phyloP scores from a whole-genome alignment of 2,113 vertebrate species.

The Neofelis nebulosa region DNA sequence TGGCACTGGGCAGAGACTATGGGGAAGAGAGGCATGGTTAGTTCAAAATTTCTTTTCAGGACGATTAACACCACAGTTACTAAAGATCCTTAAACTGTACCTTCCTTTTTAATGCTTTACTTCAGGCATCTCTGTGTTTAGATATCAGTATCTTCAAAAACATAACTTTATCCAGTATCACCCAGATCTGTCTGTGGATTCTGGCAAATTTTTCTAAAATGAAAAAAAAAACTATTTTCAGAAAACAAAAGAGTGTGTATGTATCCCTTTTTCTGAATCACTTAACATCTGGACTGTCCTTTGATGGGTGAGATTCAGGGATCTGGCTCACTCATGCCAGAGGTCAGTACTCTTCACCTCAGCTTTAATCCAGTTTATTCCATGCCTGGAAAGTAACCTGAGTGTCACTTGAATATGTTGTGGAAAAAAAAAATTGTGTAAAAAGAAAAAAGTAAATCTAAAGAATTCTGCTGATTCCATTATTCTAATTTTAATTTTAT shows the following conservation, averaged over 20 bases:
- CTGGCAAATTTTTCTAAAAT: neutral
- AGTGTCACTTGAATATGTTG: neutral
- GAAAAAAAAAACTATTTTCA: neutral
- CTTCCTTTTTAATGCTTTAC: constrained; percentile 87
- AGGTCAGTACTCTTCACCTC: constrained; percentile 68
- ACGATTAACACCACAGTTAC: constrained; percentile 91
- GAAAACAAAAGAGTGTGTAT: neutral
- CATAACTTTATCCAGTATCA: neutral
- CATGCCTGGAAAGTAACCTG: neutral
- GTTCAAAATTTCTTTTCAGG: constrained; percentile 91
- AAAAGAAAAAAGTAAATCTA: neutral
- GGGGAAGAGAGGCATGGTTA: constrained; percentile 92
- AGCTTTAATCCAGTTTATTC: constrained; percentile 30
- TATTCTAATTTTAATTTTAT: neutral
- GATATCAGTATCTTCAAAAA: neutral
- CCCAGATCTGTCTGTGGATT: neutral
- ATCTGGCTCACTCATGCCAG: neutral
- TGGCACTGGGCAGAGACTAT: constrained; percentile 88
- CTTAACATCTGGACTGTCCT: neutral
- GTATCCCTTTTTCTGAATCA: neutral
- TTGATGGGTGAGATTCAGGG: neutral
- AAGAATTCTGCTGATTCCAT: neutral
- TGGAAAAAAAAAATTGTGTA: neutral
- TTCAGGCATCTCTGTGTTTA: neutral
- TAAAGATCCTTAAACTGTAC: constrained; percentile 93